Base-by-base conservation (phyloP, 2,113 vertebrate species). In the Halcyon malimbica region DNA sequence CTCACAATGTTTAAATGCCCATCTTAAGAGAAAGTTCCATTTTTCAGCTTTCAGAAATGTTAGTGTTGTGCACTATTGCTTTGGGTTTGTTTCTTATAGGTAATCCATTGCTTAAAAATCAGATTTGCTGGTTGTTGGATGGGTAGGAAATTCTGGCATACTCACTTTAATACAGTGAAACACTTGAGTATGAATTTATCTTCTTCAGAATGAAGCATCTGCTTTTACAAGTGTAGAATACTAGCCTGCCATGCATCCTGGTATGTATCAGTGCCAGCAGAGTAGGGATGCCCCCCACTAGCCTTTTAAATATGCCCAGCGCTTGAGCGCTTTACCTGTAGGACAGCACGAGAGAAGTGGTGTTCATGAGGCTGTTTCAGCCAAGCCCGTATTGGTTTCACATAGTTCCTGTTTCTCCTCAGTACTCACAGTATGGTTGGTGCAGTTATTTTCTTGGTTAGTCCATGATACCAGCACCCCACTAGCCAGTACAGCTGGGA, bases 51-150 rank as follows among this genome's bases (percentile, higher is more conserved):
- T 93, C 69, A 89, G 48, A 94, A 94, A 19, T 77, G 14, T 77
- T 89, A 74, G 28, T 44, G 20, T 85, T 86, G 23, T 33, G 44
- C 84, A 57, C 59, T 76, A 3, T 90, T 83, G 54, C 53, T 85
- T 91, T 91, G 41, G 8, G 89, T 87, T 97, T 56, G 23, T 91
- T 65, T 96, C 57, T 69, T 69, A 35, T 9, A 62, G 37, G 13
- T 75, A 88, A 68, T 78, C 29, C 51, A 51, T 93, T 78, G 88
- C 48, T 96, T 85, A 89, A 81, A 75, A 95, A 67, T 39, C 16
- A 31, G 83, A 83, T 68, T 73, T 83, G 16, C 23, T 78, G 16
- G 10, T 28, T 78, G 7, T 70, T 82, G 73, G 35, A 56, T 44
- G 37, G 48, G 54, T 48, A 73, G 60, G 68, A 41, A 80, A 56